Base-by-base conservation (phyloP, 2,113 vertebrate species). In the Epinephelus cyanopodus region DNA sequence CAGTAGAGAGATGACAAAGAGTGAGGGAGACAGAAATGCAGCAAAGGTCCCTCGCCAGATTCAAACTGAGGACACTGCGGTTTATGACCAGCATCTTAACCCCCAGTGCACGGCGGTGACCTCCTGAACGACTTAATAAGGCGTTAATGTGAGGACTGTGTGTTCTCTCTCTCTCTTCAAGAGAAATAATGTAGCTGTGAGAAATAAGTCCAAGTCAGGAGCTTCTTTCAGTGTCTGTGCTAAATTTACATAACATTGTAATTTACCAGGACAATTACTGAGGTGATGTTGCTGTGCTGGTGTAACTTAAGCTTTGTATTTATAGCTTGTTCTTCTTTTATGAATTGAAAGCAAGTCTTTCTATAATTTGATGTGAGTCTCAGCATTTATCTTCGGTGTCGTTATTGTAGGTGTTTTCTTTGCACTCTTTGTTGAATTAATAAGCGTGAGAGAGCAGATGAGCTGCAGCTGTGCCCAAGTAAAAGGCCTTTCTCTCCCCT, bases 381-480 rank as follows among this genome's bases (percentile, higher is more conserved):
- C 18, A 48, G 13, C 33, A 17, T 74, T 63, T 21, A 9, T 48
- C 33, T 18, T 37, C 37, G 4, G 0, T 54, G 67, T 10, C 9
- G 3, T 23, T 23, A 37, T 15, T 14, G 3, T 47, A 0, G 50
- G 14, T 53, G 23, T 56, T 48, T 54, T 54, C 47, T 72, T 27
- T 69, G 19, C 21, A 47, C 23, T 65, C 13, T 68, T 45, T 47
- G 48, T 56, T 68, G 67, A 74, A 25, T 62, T 61, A 75, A 23
- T 50, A 18, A 50, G 21, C 57, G 2, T 63, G 27, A 63, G 33
- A 67, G 18, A 47, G 27, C 21, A 52, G 48, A 63, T 63, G n/a
- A 63, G 3, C 61, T 54, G 25, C 33, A 69, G 63, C 68, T 67
- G 23, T 67, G 54, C 17, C 39, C 75, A 52, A 82, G 27, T 23